Evolutionary conservation across 2,797 vertebrate species (phyloP), one percentile per base, ranked within the genome.

Genomic region (Gymnoscopelus microlampas): DNA sequence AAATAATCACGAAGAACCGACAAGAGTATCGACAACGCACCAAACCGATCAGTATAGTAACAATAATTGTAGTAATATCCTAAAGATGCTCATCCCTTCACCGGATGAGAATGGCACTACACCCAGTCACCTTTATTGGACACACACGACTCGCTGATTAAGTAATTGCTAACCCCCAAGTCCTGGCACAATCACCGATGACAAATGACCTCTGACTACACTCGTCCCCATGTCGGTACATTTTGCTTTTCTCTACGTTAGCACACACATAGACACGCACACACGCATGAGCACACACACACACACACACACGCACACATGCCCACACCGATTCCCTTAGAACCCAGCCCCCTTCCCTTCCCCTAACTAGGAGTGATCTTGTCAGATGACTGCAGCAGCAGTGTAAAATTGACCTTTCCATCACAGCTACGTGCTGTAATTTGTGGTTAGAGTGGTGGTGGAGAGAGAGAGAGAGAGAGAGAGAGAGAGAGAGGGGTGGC

Each of bases 361-460:
- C 51, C 32, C 56, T 56, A 57, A 72, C 51, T 59, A 50, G 49
- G 4, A 68, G 56, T 5, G 5, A 62, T 59, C 32, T 73, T 70
- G 69, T 71, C 70, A 76, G 77, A 81, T 71, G 59, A 56, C 74
- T 80, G 76, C 67, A 71, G 76, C 53, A 35, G 72, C 76, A 73
- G 70, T 82, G 71, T 76, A 78, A 80, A 85, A 86, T 79, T 88
- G 88, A 86, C 87, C 87, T 87, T 87, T 90, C 73, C 74, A 80
- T 82, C 79, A 84, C 39, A 77, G 57, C 58, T 59, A 50, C 57
- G 53, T 66, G 60, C 69, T 80, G 77, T 84, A 88, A 90, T 86
- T 82, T 84, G 85, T 44, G 77, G 71, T 85, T 69, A 79, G 77
- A 63, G 56, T 26, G 56, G 56, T n/a, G 5, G 51, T 44, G 56